Evolutionary conservation across 2,113 vertebrate genomes (phyloP).

Genomic region (Edolisoma coerulescens): DNA sequence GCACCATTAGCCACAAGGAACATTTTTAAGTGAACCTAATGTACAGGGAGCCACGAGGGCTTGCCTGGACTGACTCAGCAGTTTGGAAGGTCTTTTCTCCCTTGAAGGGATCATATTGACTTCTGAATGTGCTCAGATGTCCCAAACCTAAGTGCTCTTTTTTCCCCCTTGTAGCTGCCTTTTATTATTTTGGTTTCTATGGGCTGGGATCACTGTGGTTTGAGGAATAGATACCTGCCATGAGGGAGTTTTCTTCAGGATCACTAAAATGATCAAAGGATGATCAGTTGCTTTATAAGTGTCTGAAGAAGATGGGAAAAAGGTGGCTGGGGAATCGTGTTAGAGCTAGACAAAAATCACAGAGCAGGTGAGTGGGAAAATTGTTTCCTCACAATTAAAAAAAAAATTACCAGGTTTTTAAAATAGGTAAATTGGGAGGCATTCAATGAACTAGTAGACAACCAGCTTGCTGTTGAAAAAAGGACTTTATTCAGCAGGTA

Average conservation of each 20-base stretch:
- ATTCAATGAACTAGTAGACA: neutral
- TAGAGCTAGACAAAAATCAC: neutral
- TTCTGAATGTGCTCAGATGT: neutral
- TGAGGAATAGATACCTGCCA: neutral
- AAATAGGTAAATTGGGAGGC: neutral
- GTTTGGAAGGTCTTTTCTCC: neutral
- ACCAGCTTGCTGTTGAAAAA: neutral
- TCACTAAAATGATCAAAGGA: neutral
- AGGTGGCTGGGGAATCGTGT: neutral
- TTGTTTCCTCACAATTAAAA: neutral
- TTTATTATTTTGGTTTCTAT: neutral
- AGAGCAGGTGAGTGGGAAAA: neutral
- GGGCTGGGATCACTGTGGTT: neutral
- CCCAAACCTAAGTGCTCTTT: neutral
- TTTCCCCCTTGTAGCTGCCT: neutral
- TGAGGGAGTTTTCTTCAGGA: neutral
- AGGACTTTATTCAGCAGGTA: neutral
- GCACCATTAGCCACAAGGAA: neutral
- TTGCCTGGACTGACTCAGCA: slow-evolving; percentile 31
- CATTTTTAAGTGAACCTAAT: neutral
- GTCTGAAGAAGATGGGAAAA: neutral
- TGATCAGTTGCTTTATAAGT: neutral
- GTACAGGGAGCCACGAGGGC: neutral
- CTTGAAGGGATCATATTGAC: neutral
- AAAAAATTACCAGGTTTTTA: neutral